Evolutionary conservation across 2,113 vertebrate genomes (phyloP).

Genomic region (Cryptotis parvus): DNA sequence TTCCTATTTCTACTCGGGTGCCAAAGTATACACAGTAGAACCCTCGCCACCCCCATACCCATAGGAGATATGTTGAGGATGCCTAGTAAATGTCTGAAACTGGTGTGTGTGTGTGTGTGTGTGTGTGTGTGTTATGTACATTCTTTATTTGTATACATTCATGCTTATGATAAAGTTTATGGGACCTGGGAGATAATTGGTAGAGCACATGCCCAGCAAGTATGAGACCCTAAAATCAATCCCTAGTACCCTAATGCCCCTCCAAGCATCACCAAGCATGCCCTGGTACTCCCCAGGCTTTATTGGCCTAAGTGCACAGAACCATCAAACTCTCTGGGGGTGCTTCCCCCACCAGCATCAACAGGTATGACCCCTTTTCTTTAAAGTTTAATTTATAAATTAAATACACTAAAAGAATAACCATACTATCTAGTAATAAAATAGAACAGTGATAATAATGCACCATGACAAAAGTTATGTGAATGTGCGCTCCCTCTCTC

Average conservation of each 20-base stretch:
- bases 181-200: too few species aligned
- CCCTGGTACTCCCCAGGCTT: too few species aligned
- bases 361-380: too few species aligned
- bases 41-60: neutral
- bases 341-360: too few species aligned
- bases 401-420: neutral
- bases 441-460: neutral
- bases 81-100: neutral
- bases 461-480: neutral
- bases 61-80: neutral
- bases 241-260: too few species aligned
- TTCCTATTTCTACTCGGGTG: neutral
- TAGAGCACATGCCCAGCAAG: too few species aligned
- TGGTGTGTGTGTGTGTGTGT: neutral
- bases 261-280: too few species aligned
- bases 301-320: too few species aligned
- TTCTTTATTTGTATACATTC: neutral
- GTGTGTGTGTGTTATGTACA: too few species aligned
- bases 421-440: neutral
- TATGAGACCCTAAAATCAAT: too few species aligned
- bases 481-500: neutral
- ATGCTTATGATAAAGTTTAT: neutral
- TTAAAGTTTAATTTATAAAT: neutral
- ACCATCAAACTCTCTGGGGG: too few species aligned
- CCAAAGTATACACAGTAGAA: neutral